Evolutionary conservation across 2,888 invertebrate species (phyloP), one percentile per base, ranked within the genome.

Genomic region (Calameuta filiformis): DNA sequence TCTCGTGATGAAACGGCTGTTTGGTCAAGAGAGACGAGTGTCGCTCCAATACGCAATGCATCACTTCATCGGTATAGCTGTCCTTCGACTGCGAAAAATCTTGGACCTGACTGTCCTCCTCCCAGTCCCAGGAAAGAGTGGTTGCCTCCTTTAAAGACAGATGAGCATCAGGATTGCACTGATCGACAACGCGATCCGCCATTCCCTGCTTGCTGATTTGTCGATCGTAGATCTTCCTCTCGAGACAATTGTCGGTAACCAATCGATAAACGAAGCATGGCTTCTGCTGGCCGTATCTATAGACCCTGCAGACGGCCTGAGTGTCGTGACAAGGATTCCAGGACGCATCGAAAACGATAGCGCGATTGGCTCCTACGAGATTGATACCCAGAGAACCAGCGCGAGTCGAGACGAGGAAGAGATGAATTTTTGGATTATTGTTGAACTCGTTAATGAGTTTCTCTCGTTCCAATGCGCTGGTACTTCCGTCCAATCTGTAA

Each of bases 261-360:
- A 99, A 94, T 69, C 99, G 95, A 91, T 99, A 99, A 6, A 99
- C 98, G 91, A 96, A 98, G 87, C 98, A 98, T 0, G 96, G 96
- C 89, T 98, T 99, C 87, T 94, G 94, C 92, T 99, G 99, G 0
- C 99, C 99, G 89, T 98, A 99, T 87, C 96, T 94, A 81, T 83
- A 91, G 69, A 99, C 98, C 84, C 99, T 93, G 91, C 99, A 99
- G 23, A 99, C 98, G 40, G 99, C 99, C 93, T 98, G 98, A 0
- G 98, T 97, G 90, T 99, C 99, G 89, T 99, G 99, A 89, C 99
- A 99, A 1, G 99, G 99, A 93, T 99, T 99, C 99, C 99, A 99
- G 69, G 98, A 98, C 23, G 99, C 99, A 91, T 99, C 99, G 88
- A 99, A 96, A 75, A 99, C 98, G 71, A 99, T 96, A 9, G 99